Conservation (phyloP, 2,888 invertebrate genomes). For the Trilocha varians region DNA sequence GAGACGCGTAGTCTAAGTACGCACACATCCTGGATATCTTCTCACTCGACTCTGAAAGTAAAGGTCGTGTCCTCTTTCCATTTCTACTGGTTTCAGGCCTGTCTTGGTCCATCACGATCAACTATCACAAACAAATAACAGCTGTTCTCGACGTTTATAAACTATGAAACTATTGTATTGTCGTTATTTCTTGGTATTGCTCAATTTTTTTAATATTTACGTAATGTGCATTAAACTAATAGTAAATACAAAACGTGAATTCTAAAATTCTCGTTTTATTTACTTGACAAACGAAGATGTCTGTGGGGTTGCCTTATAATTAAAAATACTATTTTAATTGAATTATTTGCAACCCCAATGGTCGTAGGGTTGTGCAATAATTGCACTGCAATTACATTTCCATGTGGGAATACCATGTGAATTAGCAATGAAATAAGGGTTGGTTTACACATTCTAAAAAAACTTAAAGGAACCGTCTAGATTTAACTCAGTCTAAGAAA, state of each 20-base stretch:
- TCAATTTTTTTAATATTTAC: slow-evolving; percentile 5
- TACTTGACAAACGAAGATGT: slow-evolving; percentile 31
- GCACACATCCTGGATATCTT: slow-evolving; percentile 51
- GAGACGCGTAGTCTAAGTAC: slow-evolving; percentile 18
- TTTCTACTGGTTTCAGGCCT: slow-evolving; percentile 50
- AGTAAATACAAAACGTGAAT: slow-evolving; percentile 9
- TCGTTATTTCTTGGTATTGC: neutral
- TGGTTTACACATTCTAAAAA: too few relatives aligned
- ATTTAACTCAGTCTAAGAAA: too few relatives aligned
- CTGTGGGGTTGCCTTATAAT: slow-evolving; percentile 23
- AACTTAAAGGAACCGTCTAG: too few relatives aligned
- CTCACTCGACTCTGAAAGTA: slow-evolving; percentile 53
- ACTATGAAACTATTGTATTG: neutral
- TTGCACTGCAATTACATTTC: too few relatives aligned
- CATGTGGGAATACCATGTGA: too few relatives aligned
- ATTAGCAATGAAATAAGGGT: too few relatives aligned
- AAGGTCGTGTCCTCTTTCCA: slow-evolving; percentile 64
- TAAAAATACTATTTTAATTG: too few relatives aligned
- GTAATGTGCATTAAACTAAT: slow-evolving; percentile 5
- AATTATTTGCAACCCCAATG: too few relatives aligned
- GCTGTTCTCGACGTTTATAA: neutral
- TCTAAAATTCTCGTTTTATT: slow-evolving; percentile 24
- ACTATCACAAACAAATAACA: slow-evolving; percentile 1
- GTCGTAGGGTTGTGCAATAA: too few relatives aligned
- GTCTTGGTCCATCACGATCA: slow-evolving; percentile 54